phyloP scores from a whole-genome alignment of 1,140 invertebrate genomes.

The Cherax destructor region DNA sequence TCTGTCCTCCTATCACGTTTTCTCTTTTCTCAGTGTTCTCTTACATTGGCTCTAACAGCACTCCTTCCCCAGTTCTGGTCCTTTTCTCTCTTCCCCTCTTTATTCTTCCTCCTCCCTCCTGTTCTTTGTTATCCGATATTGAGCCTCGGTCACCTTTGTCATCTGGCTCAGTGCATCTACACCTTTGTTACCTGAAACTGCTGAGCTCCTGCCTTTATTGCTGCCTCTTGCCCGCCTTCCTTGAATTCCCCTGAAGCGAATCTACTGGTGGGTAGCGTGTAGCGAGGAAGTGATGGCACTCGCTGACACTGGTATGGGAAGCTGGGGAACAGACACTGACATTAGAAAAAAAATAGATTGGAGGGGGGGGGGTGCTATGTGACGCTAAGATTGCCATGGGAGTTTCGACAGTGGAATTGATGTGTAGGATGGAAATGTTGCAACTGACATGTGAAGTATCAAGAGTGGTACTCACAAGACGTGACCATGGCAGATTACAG shows the following conservation, averaged over 20 bases:
- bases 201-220: conserved; percentile 41
- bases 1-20: no score
- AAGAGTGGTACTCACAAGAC: neutral
- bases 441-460: neutral
- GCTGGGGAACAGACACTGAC: neutral
- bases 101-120: neutral
- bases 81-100: neutral
- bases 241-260: conserved; percentile 17
- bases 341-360: no score
- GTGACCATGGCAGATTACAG: neutral
- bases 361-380: no score
- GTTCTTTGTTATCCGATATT: conserved; percentile 35
- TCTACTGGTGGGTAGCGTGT: neutral
- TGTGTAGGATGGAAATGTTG: no score
- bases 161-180: conserved; percentile 37
- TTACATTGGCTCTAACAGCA: no score
- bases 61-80: neutral
- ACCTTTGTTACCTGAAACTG: conserved; percentile 57
- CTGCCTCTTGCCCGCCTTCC: neutral
- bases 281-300: neutral
- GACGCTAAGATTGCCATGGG: no score
- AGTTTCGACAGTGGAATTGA: no score
- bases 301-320: neutral
- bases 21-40: no score
- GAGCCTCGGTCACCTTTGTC: conserved; percentile 37